Evolutionary conservation across 2,888 invertebrate species (phyloP), one percentile per base, ranked within the genome.

Genomic region (Labia minor): DNA sequence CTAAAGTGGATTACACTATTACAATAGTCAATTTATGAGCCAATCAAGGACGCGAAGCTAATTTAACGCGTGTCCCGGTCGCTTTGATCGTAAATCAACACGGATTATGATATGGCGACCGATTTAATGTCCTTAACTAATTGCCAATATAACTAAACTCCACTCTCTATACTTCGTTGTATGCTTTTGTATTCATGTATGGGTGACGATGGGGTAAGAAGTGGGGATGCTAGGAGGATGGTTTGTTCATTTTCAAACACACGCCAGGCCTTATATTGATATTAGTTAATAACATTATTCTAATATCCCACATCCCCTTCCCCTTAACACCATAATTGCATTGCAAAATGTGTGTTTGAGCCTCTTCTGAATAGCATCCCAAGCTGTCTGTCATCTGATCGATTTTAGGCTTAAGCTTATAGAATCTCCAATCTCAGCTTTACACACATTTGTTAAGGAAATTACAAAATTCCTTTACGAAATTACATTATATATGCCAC

Each of bases 121-220:
- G 68, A 70, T 70, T 70, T 70, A 70, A 70, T 70, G 69, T 70
- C 70, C 70, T 68, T 69, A 69, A 70, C 70, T 70, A 70, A 70
- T 70, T 70, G 69, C 70, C 70, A 69, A 70, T 70, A 69, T 67
- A 68, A 49, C 49, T 49, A 49, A 49, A 49, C 49, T 49, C 49
- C 8, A n/a, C n/a, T 49, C 49, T 49, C 49, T 49, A 14, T 49
- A 49, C 49, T 49, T 49, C 6, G n/a, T 49, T 14, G 49, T 14
- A 49, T 49, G 49, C 49, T 49, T 49, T 49, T 49, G 49, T 49
- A 49, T 49, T 49, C 49, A 49, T 49, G 49, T 49, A 49, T 49
- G 49, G 4, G 49, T 49, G 49, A 14, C n/a, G n/a, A n/a, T n/a
- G n/a, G n/a, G n/a, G n/a, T n/a, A n/a, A n/a, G n/a, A n/a, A n/a